A percentile compares a stretch with the other conserved stretches of the same genome.
Evolutionary conservation across 23 tunicate species (phyloP).

Genomic region (Botrylloides violaceus): DNA sequence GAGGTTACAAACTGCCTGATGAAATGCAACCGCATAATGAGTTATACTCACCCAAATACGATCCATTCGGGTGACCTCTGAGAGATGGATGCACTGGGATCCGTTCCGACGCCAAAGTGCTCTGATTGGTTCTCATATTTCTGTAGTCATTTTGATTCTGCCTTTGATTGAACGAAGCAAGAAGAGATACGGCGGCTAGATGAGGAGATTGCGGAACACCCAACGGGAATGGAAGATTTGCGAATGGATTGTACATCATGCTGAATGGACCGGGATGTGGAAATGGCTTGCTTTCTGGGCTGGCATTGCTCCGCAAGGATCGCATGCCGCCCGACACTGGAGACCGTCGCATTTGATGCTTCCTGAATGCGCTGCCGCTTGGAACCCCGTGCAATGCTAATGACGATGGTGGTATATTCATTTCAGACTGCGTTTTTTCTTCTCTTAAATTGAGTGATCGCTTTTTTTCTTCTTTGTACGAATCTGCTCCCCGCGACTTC

Average conservation of each 20-base stretch:
- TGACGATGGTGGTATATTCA: neutral
- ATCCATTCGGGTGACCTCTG: neutral
- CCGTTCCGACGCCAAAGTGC: neutral
- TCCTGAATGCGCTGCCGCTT: neutral
- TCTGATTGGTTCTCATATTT: neutral
- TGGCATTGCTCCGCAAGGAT: neutral
- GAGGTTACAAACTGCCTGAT: too few relatives aligned
- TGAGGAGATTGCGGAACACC: constrained; percentile 3
- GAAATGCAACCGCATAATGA: too few relatives aligned
- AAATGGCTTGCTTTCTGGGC: neutral
- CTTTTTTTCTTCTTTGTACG: neutral
- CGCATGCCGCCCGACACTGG: neutral
- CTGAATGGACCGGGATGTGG: neutral
- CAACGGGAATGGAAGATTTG: constrained; percentile 3
- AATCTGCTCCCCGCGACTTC: neutral
- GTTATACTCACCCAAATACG: neutral
- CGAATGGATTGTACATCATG: constrained; percentile 1
- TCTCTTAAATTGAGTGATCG: neutral
- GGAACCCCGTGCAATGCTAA: neutral
- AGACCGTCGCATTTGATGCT: neutral
- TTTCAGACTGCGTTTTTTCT: neutral
- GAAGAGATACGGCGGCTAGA: constrained; percentile 4
- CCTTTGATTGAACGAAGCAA: constrained; percentile 9
- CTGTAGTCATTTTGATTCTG: neutral
- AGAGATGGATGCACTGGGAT: neutral